Evolutionary conservation across 2,888 invertebrate genomes (phyloP).

Genomic region (Lithodes maja): DNA sequence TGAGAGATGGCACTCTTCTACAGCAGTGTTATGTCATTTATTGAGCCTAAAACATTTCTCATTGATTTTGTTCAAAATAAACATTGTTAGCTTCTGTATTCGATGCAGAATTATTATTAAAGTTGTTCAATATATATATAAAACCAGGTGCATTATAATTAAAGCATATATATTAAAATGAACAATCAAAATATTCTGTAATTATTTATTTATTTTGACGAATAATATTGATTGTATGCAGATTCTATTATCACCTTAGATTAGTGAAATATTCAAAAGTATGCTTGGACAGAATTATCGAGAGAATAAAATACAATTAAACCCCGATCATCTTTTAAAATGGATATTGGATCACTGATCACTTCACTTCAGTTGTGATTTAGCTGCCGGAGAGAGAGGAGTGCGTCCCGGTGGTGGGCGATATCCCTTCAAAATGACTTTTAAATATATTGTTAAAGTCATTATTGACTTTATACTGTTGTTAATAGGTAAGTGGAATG

Average conservation of each 20-base stretch:
- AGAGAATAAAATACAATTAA: not conserved
- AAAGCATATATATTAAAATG: no score
- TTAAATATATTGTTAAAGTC: conserved; percentile 23
- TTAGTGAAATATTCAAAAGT: not conserved
- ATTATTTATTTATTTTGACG: no score
- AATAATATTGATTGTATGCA: no score
- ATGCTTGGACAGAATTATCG: not conserved
- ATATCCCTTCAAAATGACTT: conserved; percentile 14
- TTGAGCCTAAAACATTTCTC: conserved; percentile 32
- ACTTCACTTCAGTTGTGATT: no score
- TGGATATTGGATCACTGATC: not conserved
- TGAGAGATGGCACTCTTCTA: not conserved
- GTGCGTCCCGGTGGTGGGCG: not conserved
- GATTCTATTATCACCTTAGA: no score
- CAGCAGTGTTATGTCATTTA: not conserved
- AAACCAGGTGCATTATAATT: no score
- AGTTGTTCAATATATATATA: no score
- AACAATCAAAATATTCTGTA: no score
- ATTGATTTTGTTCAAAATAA: conserved; percentile 20
- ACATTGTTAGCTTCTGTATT: not conserved
- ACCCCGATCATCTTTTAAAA: not conserved
- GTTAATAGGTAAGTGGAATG: conserved; percentile 18
- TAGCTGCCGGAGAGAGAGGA: not conserved
- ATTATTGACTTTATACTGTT: conserved; percentile 22
- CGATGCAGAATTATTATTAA: no score